Conservation (phyloP, 2,888 invertebrate species). For the Tinea trinotella region DNA sequence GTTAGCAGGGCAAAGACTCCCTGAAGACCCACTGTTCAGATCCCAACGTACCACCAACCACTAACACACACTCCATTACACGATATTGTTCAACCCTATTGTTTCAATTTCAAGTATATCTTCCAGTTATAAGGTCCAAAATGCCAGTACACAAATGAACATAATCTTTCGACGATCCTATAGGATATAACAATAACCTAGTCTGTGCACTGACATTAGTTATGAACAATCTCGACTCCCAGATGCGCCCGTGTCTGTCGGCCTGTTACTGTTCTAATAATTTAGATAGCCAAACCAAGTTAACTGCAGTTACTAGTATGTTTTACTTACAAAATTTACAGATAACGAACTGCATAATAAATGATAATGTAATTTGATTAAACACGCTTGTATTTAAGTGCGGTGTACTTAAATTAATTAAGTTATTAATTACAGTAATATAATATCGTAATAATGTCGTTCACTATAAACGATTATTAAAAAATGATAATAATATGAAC, state of each 20-base stretch:
- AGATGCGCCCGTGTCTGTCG: slow-evolving; percentile 18
- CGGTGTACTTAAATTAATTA: neutral
- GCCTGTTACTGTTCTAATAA: slow-evolving; percentile 18
- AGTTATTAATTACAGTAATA: neutral
- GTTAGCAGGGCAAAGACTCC: slow-evolving; percentile 33
- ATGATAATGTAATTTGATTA: neutral
- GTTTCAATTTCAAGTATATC: slow-evolving; percentile 3
- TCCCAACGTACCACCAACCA: neutral
- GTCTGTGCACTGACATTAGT: slow-evolving; percentile 26
- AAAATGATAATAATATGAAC: neutral
- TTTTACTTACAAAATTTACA: neutral
- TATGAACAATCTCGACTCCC: slow-evolving; percentile 20
- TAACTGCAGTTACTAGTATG: neutral
- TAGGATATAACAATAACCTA: slow-evolving; percentile 31
- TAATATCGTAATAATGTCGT: neutral
- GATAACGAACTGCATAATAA: neutral
- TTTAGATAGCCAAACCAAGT: slow-evolving; percentile 8
- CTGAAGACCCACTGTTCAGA: slow-evolving; percentile 10
- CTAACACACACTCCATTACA: neutral
- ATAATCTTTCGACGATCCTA: slow-evolving; percentile 1
- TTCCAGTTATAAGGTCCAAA: neutral
- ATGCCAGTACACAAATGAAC: neutral
- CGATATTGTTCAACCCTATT: neutral
- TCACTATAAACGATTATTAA: neutral
- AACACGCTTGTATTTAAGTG: neutral